Conservation (phyloP, 2,113 vertebrate genomes). For the Edolisoma coerulescens region DNA sequence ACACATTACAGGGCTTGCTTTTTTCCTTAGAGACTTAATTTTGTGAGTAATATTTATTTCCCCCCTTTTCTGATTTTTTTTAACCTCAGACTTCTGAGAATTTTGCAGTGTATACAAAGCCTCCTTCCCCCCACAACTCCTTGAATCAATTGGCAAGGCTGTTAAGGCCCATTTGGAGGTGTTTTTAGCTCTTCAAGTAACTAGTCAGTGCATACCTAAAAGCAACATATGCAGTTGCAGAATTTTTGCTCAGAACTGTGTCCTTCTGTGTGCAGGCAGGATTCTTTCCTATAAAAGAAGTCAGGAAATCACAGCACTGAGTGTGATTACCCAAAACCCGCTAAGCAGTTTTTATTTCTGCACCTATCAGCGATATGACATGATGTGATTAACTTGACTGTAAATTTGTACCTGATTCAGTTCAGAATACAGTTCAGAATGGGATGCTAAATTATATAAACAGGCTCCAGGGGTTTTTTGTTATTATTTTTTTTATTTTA, state of each 20-base stretch:
- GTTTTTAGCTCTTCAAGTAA: background rate
- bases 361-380: background rate
- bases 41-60: background rate
- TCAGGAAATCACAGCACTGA: background rate
- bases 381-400: background rate
- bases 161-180: background rate
- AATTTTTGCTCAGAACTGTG: background rate
- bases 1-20: background rate
- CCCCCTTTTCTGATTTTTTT: background rate
- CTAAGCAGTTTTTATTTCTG: background rate
- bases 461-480: background rate
- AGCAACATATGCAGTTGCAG: background rate
- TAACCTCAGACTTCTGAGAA: background rate
- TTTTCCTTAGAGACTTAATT: background rate
- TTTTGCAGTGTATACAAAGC: background rate
- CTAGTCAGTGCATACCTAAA: background rate
- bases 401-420: background rate
- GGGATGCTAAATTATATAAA: background rate
- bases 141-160: background rate
- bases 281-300: background rate
- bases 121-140: no score
- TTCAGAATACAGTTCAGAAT: background rate
- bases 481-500: background rate
- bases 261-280: background rate
- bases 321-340: background rate